Evolutionary conservation across 2,888 invertebrate genomes (phyloP).

Genomic region (Liopterus haemorrhoidalis): DNA sequence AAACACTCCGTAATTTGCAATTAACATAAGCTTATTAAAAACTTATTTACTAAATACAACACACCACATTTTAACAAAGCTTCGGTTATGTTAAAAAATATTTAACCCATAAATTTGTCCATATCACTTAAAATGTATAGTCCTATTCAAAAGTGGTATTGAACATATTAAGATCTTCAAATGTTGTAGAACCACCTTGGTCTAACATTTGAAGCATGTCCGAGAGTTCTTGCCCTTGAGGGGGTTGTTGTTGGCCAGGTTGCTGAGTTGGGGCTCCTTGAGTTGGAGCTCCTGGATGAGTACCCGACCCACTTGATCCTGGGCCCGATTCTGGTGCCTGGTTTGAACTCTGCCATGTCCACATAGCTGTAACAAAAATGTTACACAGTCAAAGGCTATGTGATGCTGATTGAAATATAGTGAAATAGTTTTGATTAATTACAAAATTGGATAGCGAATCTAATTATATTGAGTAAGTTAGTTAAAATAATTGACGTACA

Average conservation of each 20-base stretch:
- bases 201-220: conserved; percentile 92
- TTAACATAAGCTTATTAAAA: too few relatives aligned
- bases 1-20: too few relatives aligned
- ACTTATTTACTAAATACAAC: too few relatives aligned
- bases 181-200: conserved; percentile 73
- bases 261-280: conserved; percentile 42
- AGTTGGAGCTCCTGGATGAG: conserved; percentile 37
- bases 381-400: conserved; percentile 18
- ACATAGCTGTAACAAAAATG: conserved; percentile 56
- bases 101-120: conserved; percentile 3
- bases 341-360: conserved; percentile 65
- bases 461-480: too few relatives aligned
- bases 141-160: conserved; percentile 68
- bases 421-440: too few relatives aligned
- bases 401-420: too few relatives aligned
- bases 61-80: too few relatives aligned
- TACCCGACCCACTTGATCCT: conserved; percentile 33
- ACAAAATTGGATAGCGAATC: too few relatives aligned
- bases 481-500: too few relatives aligned
- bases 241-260: conserved; percentile 51
- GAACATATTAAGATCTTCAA: conserved; percentile 89
- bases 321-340: too few relatives aligned
- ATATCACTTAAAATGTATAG: background rate
- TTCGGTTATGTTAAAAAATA: background rate
- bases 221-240: conserved; percentile 74